phyloP scores from a whole-genome alignment of 1,140 invertebrate species.

The Gonioctena quinquepunctata region DNA sequence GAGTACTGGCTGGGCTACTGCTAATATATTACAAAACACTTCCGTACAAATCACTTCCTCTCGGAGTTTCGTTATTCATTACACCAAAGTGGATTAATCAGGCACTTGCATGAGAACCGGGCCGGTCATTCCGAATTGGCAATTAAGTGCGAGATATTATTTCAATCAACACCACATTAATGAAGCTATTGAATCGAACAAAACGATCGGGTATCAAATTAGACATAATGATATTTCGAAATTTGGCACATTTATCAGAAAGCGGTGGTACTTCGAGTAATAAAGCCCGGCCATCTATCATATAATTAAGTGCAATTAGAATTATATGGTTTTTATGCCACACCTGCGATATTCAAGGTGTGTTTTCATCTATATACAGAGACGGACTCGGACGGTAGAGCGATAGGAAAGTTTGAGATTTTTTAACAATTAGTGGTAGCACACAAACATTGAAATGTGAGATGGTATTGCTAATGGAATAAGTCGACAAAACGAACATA shows the following conservation, averaged over 20 bases:
- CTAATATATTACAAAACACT: too few species aligned
- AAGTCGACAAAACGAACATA: too few species aligned
- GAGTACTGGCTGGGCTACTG: too few species aligned
- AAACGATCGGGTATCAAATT: background rate
- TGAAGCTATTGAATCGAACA: background rate
- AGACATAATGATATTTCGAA: background rate
- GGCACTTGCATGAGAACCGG: too few species aligned
- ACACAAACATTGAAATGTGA: too few species aligned
- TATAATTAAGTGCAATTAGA: background rate
- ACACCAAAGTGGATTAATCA: too few species aligned
- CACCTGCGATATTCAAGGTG: background rate
- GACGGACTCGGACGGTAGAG: too few species aligned
- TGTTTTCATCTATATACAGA: background rate
- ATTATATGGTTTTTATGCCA: background rate
- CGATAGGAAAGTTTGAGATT: too few species aligned
- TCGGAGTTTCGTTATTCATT: too few species aligned
- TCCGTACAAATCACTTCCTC: too few species aligned
- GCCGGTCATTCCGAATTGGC: background rate
- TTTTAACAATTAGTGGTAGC: too few species aligned
- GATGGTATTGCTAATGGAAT: too few species aligned
- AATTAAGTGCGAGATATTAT: background rate
- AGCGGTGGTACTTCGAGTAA: background rate
- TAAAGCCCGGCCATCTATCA: background rate
- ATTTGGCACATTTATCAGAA: background rate
- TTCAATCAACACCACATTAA: background rate